These are phyloP conservation scores for Nemotelus nigrinus DNA, from an alignment of 2,888 invertebrate species.

Conservation along the genomic window DNA sequence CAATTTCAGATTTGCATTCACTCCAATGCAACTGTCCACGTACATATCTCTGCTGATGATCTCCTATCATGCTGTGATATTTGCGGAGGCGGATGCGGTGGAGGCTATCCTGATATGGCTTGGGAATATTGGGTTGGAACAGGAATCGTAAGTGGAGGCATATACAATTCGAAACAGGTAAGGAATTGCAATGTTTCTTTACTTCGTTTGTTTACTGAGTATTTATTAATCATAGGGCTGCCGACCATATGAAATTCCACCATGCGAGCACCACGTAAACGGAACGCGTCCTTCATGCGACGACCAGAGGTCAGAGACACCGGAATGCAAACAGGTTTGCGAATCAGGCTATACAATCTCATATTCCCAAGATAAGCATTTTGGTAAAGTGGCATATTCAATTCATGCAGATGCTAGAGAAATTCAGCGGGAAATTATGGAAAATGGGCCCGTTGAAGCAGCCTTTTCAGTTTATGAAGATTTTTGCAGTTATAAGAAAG, in stretches of 20 bases:
- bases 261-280: constrained; percentile 91
- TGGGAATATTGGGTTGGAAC: constrained; percentile 88
- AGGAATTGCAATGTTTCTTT: background rate
- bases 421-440: constrained; percentile 85
- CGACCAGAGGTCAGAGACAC: constrained; percentile 76
- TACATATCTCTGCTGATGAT: constrained; percentile 86
- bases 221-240: constrained; percentile 72
- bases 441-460: constrained; percentile 89
- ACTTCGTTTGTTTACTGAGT: background rate
- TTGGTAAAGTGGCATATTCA: constrained; percentile 74
- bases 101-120: constrained; percentile 81
- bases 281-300: constrained; percentile 79
- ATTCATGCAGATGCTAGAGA: constrained; percentile 72
- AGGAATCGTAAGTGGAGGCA: constrained; percentile 90
- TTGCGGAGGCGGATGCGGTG: constrained; percentile 85
- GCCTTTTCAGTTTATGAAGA: constrained; percentile 89
- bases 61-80: constrained; percentile 81
- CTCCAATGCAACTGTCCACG: constrained; percentile 75
- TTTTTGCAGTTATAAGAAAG: constrained; percentile 83
- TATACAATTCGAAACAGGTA: constrained; percentile 75
- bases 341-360: constrained; percentile 72
- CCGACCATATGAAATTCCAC: constrained; percentile 83
- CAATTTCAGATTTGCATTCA: constrained; percentile 74
- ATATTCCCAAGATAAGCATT: constrained; percentile 80
- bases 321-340: constrained; percentile 79